These are phyloP conservation scores for Platycnemis pennipes DNA, from an alignment of 2,888 invertebrate species.

Conservation along the genomic window DNA sequence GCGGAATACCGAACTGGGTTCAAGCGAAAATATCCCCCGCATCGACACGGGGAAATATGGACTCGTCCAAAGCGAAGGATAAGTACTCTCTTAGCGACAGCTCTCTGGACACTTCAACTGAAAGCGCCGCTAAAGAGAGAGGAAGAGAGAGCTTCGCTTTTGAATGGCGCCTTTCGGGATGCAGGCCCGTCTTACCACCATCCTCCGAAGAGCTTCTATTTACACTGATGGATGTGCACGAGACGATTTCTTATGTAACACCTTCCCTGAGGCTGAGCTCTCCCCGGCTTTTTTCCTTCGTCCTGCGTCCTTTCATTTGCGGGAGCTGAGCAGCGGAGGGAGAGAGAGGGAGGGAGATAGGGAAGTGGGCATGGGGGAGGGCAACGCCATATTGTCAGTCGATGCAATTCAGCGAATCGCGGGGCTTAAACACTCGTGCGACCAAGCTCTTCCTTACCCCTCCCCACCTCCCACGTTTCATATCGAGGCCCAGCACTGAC, in stretches of 20 bases:
- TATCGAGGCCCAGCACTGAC: not conserved
- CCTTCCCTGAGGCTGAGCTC: not conserved
- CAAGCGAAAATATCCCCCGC: not conserved
- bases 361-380: not conserved
- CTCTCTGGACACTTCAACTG: not conserved
- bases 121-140: not conserved
- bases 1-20: no score
- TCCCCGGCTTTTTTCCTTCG: not conserved
- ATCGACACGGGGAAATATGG: not conserved
- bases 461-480: not conserved
- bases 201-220: not conserved
- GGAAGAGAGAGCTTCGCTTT: not conserved
- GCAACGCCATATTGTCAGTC: not conserved
- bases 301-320: not conserved
- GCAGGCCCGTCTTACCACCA: not conserved
- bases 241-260: not conserved
- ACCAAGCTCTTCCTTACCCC: not conserved
- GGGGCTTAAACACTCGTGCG: not conserved
- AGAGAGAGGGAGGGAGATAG: no score
- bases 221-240: not conserved
- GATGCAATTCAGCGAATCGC: conserved; percentile 13
- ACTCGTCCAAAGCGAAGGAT: not conserved
- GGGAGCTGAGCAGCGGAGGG: no score
- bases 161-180: not conserved
- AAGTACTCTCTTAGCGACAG: not conserved